A percentile compares a stretch with the other conserved stretches of the same genome.
These are phyloP conservation scores for Corbicula japonica DNA, from an alignment of 2,888 invertebrate species.

Conservation along the genomic window DNA sequence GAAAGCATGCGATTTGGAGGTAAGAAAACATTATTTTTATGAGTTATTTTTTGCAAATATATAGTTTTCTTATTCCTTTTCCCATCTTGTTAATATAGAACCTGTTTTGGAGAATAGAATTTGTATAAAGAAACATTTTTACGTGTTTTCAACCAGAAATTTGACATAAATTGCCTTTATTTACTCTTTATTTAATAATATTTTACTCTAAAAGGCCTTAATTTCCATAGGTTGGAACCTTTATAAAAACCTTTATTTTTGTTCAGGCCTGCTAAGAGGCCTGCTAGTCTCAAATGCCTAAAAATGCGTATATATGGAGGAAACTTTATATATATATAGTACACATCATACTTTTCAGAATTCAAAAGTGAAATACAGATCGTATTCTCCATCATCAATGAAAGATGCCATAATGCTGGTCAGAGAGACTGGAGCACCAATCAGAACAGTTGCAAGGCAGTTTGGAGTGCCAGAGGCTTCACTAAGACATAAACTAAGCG, in stretches of 20 bases:
- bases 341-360: not conserved
- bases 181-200: not conserved
- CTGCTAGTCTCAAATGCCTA: no score
- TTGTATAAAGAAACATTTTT: not conserved
- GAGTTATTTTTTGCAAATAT: not conserved
- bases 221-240: no score
- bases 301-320: no score
- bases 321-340: no score
- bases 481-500: constrained; percentile 20
- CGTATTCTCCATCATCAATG: constrained; percentile 18
- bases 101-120: no score
- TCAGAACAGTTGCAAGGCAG: constrained; percentile 28
- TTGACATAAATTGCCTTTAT: not conserved
- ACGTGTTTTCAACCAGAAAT: not conserved
- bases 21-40: not conserved
- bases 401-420: constrained; percentile 16
- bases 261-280: no score
- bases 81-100: not conserved
- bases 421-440: not conserved
- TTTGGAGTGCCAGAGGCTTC: constrained; percentile 40
- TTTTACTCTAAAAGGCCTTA: not conserved
- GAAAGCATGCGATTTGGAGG: not conserved
- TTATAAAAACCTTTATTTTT: no score
- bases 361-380: constrained; percentile 1
- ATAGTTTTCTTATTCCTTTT: not conserved